Percentiles rank a stretch among this genome's conserved stretches.
These are phyloP conservation scores for Simalia tracyae DNA, from an alignment of 2,797 vertebrate genomes.

Conservation along the genomic window DNA sequence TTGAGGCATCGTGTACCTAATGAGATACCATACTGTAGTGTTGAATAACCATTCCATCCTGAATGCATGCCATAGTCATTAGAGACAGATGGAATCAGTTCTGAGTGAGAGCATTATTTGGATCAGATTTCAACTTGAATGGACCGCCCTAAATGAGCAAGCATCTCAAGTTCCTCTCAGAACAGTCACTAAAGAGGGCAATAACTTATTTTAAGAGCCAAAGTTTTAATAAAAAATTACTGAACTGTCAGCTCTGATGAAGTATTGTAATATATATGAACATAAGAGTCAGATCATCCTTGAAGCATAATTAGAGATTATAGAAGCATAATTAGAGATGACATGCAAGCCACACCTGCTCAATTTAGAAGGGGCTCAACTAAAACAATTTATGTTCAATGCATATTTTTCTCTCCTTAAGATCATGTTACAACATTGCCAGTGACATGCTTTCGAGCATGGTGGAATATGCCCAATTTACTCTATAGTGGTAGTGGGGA, in stretches of 20 bases:
- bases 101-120: background rate
- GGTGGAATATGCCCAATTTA: background rate
- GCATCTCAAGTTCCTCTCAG: background rate
- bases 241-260: background rate
- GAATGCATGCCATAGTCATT: background rate
- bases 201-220: background rate
- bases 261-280: background rate
- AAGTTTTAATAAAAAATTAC: background rate
- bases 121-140: background rate
- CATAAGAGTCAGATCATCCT: background rate
- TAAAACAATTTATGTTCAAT: background rate
- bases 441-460: background rate
- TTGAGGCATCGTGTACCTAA: background rate
- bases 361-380: background rate
- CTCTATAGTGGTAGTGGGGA: background rate
- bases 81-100: background rate
- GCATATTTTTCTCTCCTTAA: background rate
- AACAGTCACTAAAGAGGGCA: background rate
- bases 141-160: background rate
- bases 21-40: background rate
- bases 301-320: background rate
- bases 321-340: background rate
- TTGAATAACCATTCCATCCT: background rate
- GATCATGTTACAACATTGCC: too few species aligned
- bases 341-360: background rate